phyloP scores from a whole-genome alignment of 2,113 vertebrate genomes.

The Macquaria australasica region DNA sequence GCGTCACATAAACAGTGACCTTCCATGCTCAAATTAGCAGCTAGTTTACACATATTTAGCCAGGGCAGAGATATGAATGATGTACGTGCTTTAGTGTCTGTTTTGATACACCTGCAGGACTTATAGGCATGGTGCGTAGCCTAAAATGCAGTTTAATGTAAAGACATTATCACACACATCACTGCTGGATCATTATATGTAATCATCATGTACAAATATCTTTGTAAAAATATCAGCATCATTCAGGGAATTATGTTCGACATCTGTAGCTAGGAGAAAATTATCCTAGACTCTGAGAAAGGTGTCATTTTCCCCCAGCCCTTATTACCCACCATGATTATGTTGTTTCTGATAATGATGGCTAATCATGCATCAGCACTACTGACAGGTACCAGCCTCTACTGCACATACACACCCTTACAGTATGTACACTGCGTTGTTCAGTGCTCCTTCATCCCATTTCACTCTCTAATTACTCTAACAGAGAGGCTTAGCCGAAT shows the following conservation, averaged over 20 bases:
- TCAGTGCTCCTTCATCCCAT: not conserved
- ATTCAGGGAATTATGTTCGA: conserved; percentile 10
- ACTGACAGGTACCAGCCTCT: not conserved
- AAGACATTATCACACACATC: conserved; percentile 18
- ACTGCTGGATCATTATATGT: conserved; percentile 16
- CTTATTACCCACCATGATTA: conserved; percentile 32
- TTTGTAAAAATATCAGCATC: conserved; percentile 30
- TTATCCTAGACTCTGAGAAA: conserved; percentile 11
- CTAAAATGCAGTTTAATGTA: too few relatives aligned
- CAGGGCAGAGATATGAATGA: too few relatives aligned
- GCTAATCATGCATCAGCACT: conserved; percentile 14
- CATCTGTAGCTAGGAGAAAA: conserved; percentile 31
- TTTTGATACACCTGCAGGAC: too few relatives aligned
- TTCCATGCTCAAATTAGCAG: too few relatives aligned
- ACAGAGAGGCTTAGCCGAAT: not conserved
- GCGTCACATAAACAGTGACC: too few relatives aligned
- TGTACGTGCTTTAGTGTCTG: too few relatives aligned
- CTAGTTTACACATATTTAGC: too few relatives aligned
- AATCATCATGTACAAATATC: conserved; percentile 3
- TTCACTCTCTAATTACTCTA: not conserved
- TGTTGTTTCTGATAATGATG: conserved; percentile 47
- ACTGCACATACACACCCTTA: not conserved
- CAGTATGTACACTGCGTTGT: not conserved
- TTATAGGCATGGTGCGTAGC: too few relatives aligned
- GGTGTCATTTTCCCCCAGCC: not conserved